Base-by-base conservation (phyloP, 2,797 vertebrate species). In the Rhinichthys osculus region DNA sequence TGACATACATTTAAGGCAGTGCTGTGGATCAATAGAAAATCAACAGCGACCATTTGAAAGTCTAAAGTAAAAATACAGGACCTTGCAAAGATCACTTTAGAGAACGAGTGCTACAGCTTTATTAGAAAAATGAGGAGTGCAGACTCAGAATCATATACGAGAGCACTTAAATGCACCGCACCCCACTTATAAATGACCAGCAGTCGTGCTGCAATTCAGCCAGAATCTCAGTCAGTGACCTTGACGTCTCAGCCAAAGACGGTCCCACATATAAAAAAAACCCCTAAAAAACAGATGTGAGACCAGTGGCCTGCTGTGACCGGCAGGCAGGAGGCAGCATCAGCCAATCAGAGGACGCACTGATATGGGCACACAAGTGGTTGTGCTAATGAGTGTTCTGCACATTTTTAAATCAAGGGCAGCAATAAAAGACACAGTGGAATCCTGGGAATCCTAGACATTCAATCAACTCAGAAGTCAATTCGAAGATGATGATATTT, bases 101-200 rank as follows among this genome's bases (percentile, higher is more conserved):
- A 78, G 57, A 83, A 76, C 27, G 13, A 35, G 19, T 79, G 76
- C 64, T 69, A 59, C 38, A 7, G 13, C 54, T 38, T 71, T 79
- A 72, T 79, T 79, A 40, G 67, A 85, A 79, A 85, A 85, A 79
- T 70, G 74, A 78, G 38, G 74, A 72, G 66, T 27, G 66, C 27
- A 78, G 17, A 33, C 50, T 57, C 54, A 17, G 19, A 83, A 76
- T 76, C 42, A 40, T 76, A 50, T 50, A 52, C 1, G 21, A 71
- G 52, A 17, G 76, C 76, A 50, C 66, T 85, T 79, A 85, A 44
- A 59, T 47, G 42, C 52, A 59, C 13, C 0, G 19, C 38, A 62
- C 35, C 50, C 27, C 66, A 78, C 74, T 84, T 38, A 78, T 38
- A 79, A 52, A 57, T 71, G 40, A 59, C 66, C 83, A 38, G 38